A percentile compares a stretch with the other conserved stretches of the same genome.
Evolutionary conservation across 2,797 vertebrate species (phyloP).

Genomic region (Pipistrellus pygmaeus): DNA sequence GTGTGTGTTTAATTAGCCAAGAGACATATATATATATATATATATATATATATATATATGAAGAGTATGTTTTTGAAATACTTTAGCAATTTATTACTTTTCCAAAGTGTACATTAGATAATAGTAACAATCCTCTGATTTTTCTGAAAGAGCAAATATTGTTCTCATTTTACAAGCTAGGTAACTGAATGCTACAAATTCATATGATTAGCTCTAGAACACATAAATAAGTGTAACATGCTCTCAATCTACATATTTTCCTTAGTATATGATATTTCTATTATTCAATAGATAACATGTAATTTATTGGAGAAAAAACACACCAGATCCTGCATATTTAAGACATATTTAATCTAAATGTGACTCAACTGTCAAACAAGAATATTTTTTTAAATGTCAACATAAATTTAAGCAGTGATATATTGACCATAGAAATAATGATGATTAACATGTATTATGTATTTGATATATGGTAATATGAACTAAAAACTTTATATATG

Average conservation of each 20-base stretch:
- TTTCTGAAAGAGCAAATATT: not conserved
- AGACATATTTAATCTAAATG: not conserved
- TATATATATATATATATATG: not conserved
- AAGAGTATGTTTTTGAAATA: slow-evolving; percentile 11
- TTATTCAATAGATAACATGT: not conserved
- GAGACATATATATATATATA: no score
- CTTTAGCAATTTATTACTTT: not conserved
- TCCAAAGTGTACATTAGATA: not conserved
- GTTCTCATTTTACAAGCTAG: not conserved
- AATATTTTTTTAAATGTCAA: not conserved
- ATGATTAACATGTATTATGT: not conserved
- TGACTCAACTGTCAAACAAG: not conserved
- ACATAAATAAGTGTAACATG: not conserved
- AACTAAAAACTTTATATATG: not conserved
- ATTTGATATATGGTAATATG: not conserved
- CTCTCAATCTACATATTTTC: not conserved
- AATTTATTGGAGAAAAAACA: not conserved
- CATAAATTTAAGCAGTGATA: slow-evolving; percentile 5
- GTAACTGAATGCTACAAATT: not conserved
- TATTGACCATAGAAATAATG: not conserved
- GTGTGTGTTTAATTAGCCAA: not conserved
- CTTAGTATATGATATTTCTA: not conserved
- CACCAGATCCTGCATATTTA: not conserved
- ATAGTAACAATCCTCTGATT: not conserved
- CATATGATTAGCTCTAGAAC: not conserved